phyloP scores from a whole-genome alignment of 2,888 invertebrate species.

The Ornithoptera priamus region DNA sequence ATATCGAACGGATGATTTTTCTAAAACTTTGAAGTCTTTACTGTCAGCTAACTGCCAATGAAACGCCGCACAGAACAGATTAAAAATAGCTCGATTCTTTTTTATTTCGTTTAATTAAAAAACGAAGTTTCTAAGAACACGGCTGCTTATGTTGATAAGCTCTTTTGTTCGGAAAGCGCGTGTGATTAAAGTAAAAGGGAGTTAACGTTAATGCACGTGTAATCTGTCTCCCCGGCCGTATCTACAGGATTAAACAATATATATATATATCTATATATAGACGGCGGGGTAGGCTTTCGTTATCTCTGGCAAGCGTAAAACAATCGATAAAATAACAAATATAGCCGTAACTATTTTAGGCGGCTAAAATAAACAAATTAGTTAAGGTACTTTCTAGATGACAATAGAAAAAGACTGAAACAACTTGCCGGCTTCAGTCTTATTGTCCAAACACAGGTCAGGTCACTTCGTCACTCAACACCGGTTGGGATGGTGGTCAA shows the following conservation, averaged over 20 bases:
- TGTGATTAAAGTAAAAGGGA: constrained; percentile 27
- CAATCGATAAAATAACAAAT: neutral
- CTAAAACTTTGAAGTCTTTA: neutral
- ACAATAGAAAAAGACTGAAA: no score
- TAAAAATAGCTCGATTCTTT: constrained; percentile 9
- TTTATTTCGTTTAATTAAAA: constrained; percentile 24
- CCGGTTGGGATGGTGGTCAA: no score
- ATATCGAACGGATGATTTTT: neutral
- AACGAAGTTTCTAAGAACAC: constrained; percentile 26
- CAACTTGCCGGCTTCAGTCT: no score
- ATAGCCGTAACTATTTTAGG: neutral
- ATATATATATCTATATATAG: constrained; percentile 14
- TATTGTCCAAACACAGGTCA: no score
- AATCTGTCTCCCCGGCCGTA: constrained; percentile 26
- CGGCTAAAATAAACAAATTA: neutral
- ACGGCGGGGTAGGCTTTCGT: neutral
- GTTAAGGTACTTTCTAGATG: neutral
- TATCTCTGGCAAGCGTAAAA: constrained; percentile 1
- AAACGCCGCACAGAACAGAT: constrained; percentile 2
- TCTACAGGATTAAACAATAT: constrained; percentile 27
- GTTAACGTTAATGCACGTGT: constrained; percentile 27
- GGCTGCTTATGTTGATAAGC: constrained; percentile 26
- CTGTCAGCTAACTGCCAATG: neutral
- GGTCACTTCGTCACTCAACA: no score
- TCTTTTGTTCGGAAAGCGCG: constrained; percentile 26